phyloP scores from a whole-genome alignment of 2,888 invertebrate species.

The Rhagophthalmus giganteus region DNA sequence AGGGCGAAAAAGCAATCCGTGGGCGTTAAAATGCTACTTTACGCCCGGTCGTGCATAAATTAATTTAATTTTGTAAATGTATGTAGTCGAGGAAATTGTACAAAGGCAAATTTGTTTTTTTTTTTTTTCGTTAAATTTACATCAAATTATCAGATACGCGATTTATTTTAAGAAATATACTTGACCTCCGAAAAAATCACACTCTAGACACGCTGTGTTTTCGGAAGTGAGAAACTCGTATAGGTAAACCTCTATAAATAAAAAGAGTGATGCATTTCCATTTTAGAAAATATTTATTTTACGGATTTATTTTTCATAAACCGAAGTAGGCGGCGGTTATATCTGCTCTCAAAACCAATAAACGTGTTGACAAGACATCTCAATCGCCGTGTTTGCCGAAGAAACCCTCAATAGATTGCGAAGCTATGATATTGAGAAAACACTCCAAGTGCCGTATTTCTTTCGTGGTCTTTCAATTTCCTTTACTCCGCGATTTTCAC shows the following conservation, averaged over 20 bases:
- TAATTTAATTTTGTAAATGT: too few species aligned
- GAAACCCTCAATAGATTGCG: constrained; percentile 39
- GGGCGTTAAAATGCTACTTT: too few species aligned
- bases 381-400: constrained; percentile 43
- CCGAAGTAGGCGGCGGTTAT: constrained; percentile 43
- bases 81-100: too few species aligned
- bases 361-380: constrained; percentile 47
- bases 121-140: too few species aligned
- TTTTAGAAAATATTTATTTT: constrained; percentile 41
- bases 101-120: too few species aligned
- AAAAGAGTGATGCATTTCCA: constrained; percentile 13
- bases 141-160: too few species aligned
- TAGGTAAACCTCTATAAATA: constrained; percentile 1
- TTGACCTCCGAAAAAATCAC: too few species aligned
- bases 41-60: too few species aligned
- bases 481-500: constrained; percentile 20
- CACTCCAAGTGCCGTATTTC: constrained; percentile 31
- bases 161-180: too few species aligned
- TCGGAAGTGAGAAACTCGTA: too few species aligned
- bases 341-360: constrained; percentile 45
- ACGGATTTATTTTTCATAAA: constrained; percentile 52
- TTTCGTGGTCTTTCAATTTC: constrained; percentile 33
- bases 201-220: too few species aligned
- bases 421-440: constrained; percentile 37
- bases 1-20: too few species aligned